Evolutionary conservation across 2,888 invertebrate species (phyloP), one percentile per base, ranked within the genome.

Genomic region (Drosophila limbata): DNA sequence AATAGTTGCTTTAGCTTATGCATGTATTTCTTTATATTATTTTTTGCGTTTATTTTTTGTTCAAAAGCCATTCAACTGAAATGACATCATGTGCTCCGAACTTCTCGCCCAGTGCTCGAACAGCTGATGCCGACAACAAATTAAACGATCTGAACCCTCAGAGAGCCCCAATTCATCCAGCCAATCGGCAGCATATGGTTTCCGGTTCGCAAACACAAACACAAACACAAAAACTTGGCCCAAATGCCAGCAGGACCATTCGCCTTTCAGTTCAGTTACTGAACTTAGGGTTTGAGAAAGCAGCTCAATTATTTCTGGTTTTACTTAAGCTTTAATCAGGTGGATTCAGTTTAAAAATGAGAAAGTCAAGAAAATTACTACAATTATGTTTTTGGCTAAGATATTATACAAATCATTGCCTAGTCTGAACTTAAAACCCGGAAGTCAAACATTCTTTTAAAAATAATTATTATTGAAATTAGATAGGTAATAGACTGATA

Each of bases 21-120:
- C 77, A 83, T 56, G 55, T 56, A 56, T 81, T 75, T 70, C 74
- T 69, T 61, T 66, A 62, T 61, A 69, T 74, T 66, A 37, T 40
- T 73, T 52, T 65, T 52, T 48, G 21, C 64, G 60, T 71, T 71
- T 69, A 68, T 60, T 53, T 59, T 55, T 40, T 69, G 62, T 50
- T 60, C 56, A 56, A 76, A 72, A 85, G 73, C 80, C 81, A 91
- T 67, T 91, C 84, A 85, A 88, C 78, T 87, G 90, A 89, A 91
- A 91, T 90, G 89, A 91, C 90, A 91, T 90, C 90, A 91, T 89
- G 85, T 88, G 91, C 75, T 73, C 21, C 44, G 40, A 60, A 63
- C 61, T 55, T 66, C 60, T 61, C 61, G 60, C 42, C 45, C 37
- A 45, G 57, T 40, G 45, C 25, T 5, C 57, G 13, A 89, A 84